A percentile compares a stretch with the other conserved stretches of the same genome.
These are phyloP conservation scores for Phyllotreta cruciferae DNA, from an alignment of 2,888 invertebrate species.

Conservation along the genomic window DNA sequence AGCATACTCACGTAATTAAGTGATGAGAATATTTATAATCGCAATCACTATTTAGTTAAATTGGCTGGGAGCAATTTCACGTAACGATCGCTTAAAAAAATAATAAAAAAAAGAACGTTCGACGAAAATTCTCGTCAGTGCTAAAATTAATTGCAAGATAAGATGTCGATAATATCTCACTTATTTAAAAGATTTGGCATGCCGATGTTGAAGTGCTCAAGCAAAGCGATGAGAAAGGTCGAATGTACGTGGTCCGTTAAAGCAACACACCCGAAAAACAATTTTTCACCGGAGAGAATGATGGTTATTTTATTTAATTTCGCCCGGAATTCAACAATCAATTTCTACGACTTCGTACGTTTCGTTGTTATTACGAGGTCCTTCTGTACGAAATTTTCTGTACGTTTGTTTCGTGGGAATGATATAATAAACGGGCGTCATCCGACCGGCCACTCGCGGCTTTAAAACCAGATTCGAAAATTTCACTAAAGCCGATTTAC, in stretches of 20 bases:
- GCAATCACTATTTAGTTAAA: no score
- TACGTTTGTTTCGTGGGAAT: no score
- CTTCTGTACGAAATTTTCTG: no score
- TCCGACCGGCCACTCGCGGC: conserved; percentile 5
- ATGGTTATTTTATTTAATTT: conserved; percentile 12
- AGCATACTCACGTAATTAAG: no score
- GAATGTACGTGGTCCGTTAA: conserved; percentile 35
- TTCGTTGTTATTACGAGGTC: no score
- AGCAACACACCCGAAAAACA: conserved; percentile 35
- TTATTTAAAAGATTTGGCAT: conserved; percentile 32
- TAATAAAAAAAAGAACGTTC: conserved; percentile 13
- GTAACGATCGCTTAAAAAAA: background rate
- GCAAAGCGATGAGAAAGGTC: conserved; percentile 40
- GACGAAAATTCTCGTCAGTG: conserved; percentile 24
- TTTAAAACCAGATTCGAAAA: conserved; percentile 22
- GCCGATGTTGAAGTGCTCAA: conserved; percentile 32
- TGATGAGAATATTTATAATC: no score
- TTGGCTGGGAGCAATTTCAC: no score
- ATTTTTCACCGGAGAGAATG: conserved; percentile 21
- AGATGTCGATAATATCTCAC: conserved; percentile 28
- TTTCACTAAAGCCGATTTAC: conserved; percentile 28
- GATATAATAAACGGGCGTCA: background rate
- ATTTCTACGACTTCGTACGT: no score
- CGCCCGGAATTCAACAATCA: no score
- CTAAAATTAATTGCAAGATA: conserved; percentile 28